Base-by-base conservation (phyloP, 2,888 invertebrate genomes). In the Cepaea hortensis region DNA sequence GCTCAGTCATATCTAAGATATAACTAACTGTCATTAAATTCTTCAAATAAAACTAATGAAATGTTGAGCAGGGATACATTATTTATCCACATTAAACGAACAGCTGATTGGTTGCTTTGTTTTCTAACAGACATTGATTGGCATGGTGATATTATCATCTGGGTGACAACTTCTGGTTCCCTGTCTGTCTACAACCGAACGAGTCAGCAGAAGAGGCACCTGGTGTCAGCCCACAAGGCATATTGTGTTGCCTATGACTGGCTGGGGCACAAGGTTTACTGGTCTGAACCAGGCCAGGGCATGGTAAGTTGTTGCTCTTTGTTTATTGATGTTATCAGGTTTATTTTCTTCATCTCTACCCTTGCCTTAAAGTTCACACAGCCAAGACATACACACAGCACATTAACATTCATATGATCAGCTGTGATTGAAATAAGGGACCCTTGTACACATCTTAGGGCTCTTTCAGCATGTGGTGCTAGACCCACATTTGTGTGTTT, bases 181-280 rank as follows among this genome's bases (percentile, higher is more conserved):
- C 96, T 97, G 0, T 96, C 96, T 93, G 96, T 96, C 95, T 97
- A 96, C 92, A 97, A 97, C 91, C 95, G 96, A 15, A 96, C 96
- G 0, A 96, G 87, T 81, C 61, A 73, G 23, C 84, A 85, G 70
- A 88, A 85, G 79, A 83, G 84, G 3, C 95, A 84, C 5, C 75
- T 88, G 79, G 65, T 50, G 62, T 83, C 86, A 48, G 81, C 79
- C 79, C 94, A 95, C 0, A 96, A 96, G 92, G 97, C 97, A 0
- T 96, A 96, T 1, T 97, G 97, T 91, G 95, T 98, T 84, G 97
- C 97, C 0, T 97, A 97, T 20, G 98, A 98, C 93, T 98, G 98
- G 98, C 96, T 98, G 81, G 98, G 97, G 3, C 96, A 96, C 90
- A 97, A 97, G 93, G 95, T 98, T 13, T 98, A 98, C 93, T 98